Percentiles rank a stretch among this genome's conserved stretches.
phyloP scores from a whole-genome alignment of 1,140 invertebrate genomes.

The Mamestra configurata region DNA sequence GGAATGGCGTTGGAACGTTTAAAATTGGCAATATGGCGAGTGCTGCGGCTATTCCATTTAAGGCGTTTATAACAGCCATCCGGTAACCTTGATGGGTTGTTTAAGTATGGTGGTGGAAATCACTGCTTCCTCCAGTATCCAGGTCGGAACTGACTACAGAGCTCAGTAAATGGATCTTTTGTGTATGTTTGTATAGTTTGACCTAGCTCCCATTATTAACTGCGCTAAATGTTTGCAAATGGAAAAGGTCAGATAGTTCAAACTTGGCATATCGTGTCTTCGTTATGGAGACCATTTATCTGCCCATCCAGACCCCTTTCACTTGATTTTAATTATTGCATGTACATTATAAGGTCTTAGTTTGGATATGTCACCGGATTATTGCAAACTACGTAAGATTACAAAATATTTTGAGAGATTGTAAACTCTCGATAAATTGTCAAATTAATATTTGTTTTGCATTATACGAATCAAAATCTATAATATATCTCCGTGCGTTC shows the following conservation, averaged over 20 bases:
- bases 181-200: conserved; percentile 23
- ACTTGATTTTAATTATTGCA: too few relatives aligned
- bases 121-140: conserved; percentile 23
- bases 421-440: too few relatives aligned
- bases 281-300: too few relatives aligned
- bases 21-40: conserved; percentile 60
- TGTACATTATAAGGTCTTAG: too few relatives aligned
- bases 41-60: conserved; percentile 48
- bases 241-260: not conserved
- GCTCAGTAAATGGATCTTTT: conserved; percentile 22
- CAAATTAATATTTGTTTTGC: too few relatives aligned
- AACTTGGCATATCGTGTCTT: not conserved
- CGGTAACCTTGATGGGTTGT: conserved; percentile 43
- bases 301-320: too few relatives aligned
- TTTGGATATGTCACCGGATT: too few relatives aligned
- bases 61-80: conserved; percentile 48
- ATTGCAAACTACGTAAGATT: too few relatives aligned
- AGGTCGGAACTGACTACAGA: not conserved
- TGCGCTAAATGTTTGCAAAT: conserved; percentile 8
- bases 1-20: conserved; percentile 52
- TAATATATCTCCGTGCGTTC: too few relatives aligned
- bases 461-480: too few relatives aligned
- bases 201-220: not conserved
- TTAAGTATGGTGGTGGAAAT: conserved; percentile 12
- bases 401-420: too few relatives aligned